A percentile compares a stretch with the other conserved stretches of the same genome.
These are phyloP conservation scores for Drosophila austrosaltans DNA, from an alignment of 2,888 invertebrate genomes.

Conservation along the genomic window DNA sequence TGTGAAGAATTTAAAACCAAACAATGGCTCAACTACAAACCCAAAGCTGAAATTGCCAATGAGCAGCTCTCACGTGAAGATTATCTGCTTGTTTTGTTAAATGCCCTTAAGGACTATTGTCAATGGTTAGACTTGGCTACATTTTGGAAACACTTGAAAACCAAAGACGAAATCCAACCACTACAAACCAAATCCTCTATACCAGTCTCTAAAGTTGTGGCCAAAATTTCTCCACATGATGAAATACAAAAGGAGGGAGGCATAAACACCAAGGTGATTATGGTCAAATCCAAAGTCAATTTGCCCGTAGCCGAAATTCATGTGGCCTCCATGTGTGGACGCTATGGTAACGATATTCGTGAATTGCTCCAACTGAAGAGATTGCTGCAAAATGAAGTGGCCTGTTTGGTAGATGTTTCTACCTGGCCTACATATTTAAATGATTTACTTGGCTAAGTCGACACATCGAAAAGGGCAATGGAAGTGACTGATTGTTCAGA, in stretches of 20 bases:
- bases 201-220: conserved; percentile 52
- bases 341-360: conserved; percentile 52
- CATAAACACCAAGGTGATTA: conserved; percentile 61
- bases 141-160: conserved; percentile 65
- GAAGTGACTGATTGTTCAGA: too few relatives aligned
- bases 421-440: neutral
- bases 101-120: conserved; percentile 76
- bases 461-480: too few relatives aligned
- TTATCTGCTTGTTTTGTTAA: conserved; percentile 74
- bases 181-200: conserved; percentile 55
- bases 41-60: conserved; percentile 48
- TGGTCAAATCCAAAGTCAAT: conserved; percentile 65
- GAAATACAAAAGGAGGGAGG: conserved; percentile 60
- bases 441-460: neutral
- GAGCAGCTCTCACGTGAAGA: conserved; percentile 70
- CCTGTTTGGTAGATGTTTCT: neutral
- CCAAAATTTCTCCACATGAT: conserved; percentile 56
- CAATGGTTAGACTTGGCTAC: conserved; percentile 68
- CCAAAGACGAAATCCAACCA: conserved; percentile 50
- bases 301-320: conserved; percentile 64
- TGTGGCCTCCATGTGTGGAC: conserved; percentile 39
- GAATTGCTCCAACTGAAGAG: conserved; percentile 51
- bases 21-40: conserved; percentile 76
- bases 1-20: conserved; percentile 69
- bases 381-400: conserved; percentile 31